A percentile compares a stretch with the other conserved stretches of the same genome.
phyloP scores from a whole-genome alignment of 1,140 invertebrate genomes.

The Centruroides vittatus region DNA sequence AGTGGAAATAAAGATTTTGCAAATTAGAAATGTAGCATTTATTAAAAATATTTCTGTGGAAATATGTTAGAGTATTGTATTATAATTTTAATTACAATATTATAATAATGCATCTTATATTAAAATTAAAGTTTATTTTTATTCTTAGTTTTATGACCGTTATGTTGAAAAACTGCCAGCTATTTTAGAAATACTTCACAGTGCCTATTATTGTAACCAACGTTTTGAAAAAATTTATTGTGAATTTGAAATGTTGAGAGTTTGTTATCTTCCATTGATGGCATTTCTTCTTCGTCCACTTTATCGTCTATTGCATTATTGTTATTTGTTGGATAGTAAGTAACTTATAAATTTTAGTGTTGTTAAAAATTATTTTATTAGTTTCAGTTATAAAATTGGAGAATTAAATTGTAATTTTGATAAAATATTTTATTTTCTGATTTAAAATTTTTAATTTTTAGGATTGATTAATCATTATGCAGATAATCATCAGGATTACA shows the following conservation, averaged over 20 bases:
- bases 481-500: constrained; percentile 55
- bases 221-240: constrained; percentile 63
- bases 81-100: too few relatives aligned
- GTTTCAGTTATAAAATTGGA: too few relatives aligned
- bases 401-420: too few relatives aligned
- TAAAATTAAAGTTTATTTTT: too few relatives aligned
- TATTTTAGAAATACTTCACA: constrained; percentile 58
- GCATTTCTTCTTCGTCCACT: constrained; percentile 76
- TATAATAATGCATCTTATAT: too few relatives aligned
- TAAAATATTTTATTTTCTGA: too few relatives aligned
- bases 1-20: too few relatives aligned
- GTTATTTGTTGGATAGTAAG: constrained; percentile 66
- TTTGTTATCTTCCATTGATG: constrained; percentile 73
- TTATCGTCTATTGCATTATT: constrained; percentile 75
- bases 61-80: too few relatives aligned
- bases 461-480: constrained; percentile 58
- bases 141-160: constrained; percentile 54
- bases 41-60: too few relatives aligned
- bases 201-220: constrained; percentile 49
- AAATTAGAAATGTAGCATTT: too few relatives aligned
- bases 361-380: too few relatives aligned
- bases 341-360: constrained; percentile 16
- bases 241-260: constrained; percentile 71
- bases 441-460: constrained; percentile 24
- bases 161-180: constrained; percentile 61